Evolutionary conservation across 92 coral and sea anemone species (phyloP).

Genomic region (Phenganax subtilis): DNA sequence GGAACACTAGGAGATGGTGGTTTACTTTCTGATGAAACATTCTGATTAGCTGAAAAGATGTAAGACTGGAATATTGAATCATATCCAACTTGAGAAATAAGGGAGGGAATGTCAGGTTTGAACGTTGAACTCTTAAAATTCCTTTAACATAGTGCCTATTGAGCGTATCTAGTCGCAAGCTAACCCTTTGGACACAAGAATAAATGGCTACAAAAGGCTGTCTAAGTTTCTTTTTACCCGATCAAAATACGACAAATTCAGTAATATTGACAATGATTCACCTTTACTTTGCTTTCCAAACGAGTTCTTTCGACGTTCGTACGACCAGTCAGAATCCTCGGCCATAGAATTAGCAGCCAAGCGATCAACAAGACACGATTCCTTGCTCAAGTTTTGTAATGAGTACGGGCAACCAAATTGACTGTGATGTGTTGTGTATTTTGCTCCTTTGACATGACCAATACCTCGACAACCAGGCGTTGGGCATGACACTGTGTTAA

Average conservation of each 20-base stretch:
- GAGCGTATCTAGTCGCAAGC: no score
- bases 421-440: constrained; percentile 97
- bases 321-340: constrained; percentile 97
- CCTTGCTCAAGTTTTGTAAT: constrained; percentile 91
- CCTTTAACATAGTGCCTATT: no score
- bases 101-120: no score
- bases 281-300: constrained; percentile 45
- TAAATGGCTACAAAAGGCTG: no score
- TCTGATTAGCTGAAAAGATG: neutral
- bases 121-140: no score
- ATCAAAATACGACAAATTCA: neutral
- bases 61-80: neutral
- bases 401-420: constrained; percentile 99
- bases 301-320: constrained; percentile 74
- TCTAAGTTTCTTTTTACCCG: neutral
- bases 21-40: constrained; percentile 6
- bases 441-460: constrained; percentile 98
- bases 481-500: constrained; percentile 93
- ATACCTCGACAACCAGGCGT: constrained; percentile 99
- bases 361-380: constrained; percentile 94
- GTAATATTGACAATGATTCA: neutral
- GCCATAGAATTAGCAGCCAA: constrained; percentile 97
- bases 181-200: neutral
- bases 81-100: neutral
- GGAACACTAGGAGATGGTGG: constrained; percentile 33